Conservation (phyloP, 1,140 invertebrate species). For the Pogonomyrmex californicus region DNA sequence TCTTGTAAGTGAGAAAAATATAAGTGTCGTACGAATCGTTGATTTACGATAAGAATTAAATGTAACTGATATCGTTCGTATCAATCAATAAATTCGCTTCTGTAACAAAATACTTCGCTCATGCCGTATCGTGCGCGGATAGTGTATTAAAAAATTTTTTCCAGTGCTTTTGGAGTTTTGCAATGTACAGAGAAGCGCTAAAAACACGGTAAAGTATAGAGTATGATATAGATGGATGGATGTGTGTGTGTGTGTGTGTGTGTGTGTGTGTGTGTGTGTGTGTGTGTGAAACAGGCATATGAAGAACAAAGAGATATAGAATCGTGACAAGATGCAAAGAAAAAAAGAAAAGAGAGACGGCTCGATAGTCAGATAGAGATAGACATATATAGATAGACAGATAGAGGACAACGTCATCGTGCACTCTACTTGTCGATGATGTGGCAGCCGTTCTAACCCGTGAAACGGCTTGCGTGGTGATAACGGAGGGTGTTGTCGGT, state of each 20-base stretch:
- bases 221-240: background rate
- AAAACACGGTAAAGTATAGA: background rate
- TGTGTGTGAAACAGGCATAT: conserved; percentile 14
- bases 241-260: too few relatives aligned
- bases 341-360: conserved; percentile 5
- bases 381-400: conserved; percentile 42
- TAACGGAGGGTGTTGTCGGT: conserved; percentile 78
- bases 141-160: background rate
- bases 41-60: background rate
- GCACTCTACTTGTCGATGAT: conserved; percentile 74
- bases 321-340: background rate
- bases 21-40: background rate
- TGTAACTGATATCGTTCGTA: background rate
- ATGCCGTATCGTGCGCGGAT: background rate
- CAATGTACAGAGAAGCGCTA: conserved; percentile 7
- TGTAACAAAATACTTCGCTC: background rate
- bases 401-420: conserved; percentile 70
- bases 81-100: background rate
- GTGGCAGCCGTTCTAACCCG: conserved; percentile 83
- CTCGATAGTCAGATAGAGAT: conserved; percentile 27
- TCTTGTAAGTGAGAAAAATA: background rate
- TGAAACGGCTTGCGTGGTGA: conserved; percentile 80
- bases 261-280: background rate
- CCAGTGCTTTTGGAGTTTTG: background rate
- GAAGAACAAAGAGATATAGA: background rate